Base-by-base conservation (phyloP, 2,113 vertebrate species). In the Myotis yumanensis region DNA sequence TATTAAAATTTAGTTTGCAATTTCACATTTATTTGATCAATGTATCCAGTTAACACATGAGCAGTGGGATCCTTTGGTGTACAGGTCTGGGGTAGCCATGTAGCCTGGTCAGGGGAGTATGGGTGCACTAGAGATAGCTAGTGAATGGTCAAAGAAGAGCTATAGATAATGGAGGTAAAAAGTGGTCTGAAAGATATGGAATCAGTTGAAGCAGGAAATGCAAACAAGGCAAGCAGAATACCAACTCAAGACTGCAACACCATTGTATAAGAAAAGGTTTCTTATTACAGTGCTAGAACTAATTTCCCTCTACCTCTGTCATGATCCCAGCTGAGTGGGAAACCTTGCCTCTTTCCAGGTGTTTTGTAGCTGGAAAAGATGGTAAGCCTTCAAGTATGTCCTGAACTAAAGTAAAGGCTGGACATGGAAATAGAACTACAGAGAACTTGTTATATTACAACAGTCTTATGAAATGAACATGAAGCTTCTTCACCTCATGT, bases 1-100 rank as follows among this genome's bases (percentile, higher is more conserved):
- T 48, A 48, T 89, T 94, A 79, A 91, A 51, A n/a, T 93, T 91
- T 91, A 72, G 43, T 59, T 93, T 52, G 37, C 85, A 76, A 93
- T 86, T 59, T 95, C 35, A 17, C 48, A 89, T 46, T 11, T 20
- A 40, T 91, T 95, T 94, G 32, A 73, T 77, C 9, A 72, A 0
- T 52, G 1, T 77, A 51, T 66, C 11, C 54, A 68, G 11, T 35
- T 57, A 73, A 72, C 10, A 32, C 12, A 37, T 80, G 7, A 69
- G 5, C 11, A 32, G 4, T 71, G 32, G 15, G 35, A 86, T 64
- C 3, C 18, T 95, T 64, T 86, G 2, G 9, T 89, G 9, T 76
- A 54, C 69, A 35, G 35, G 3, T 37, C 7, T 76, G 9, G 6
- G 18, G 10, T 54, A 30, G 46, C 28, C 20, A 32, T 52, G 43